A percentile compares a stretch with the other conserved stretches of the same genome.
Conservation (phyloP, 2,113 vertebrate species). For the Aegotheles bennettii region DNA sequence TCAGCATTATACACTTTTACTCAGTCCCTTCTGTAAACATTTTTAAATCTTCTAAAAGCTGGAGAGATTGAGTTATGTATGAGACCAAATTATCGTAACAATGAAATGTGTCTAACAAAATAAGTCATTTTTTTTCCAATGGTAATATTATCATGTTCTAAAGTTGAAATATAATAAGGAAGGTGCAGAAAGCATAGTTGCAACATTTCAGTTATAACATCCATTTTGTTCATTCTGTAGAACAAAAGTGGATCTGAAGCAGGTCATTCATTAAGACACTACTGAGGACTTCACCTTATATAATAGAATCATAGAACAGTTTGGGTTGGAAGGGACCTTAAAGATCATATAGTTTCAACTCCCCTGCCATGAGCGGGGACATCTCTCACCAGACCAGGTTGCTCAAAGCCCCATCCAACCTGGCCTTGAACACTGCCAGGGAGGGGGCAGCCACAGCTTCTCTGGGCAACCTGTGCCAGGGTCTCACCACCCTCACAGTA, state of each 20-base stretch:
- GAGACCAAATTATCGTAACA: background rate
- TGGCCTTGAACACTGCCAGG: too few relatives aligned
- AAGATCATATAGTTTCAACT: too few relatives aligned
- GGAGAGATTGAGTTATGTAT: background rate
- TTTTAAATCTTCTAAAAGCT: background rate
- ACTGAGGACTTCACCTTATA: background rate
- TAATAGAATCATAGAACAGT: too few relatives aligned
- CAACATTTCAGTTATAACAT: background rate
- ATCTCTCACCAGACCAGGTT: too few relatives aligned
- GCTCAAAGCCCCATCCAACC: too few relatives aligned
- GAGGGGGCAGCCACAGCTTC: too few relatives aligned
- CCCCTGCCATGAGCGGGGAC: too few relatives aligned
- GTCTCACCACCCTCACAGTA: too few relatives aligned
- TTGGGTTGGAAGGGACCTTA: too few relatives aligned
- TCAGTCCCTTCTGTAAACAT: background rate
- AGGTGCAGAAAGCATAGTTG: background rate
- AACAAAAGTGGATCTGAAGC: background rate
- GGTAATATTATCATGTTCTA: background rate
- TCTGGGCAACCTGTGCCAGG: too few relatives aligned
- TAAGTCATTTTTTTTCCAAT: background rate
- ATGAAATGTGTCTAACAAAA: background rate
- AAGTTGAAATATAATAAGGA: background rate
- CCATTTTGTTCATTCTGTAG: background rate
- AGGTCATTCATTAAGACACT: background rate
- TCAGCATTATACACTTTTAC: background rate